Evolutionary conservation across 1,140 invertebrate genomes (phyloP).

Genomic region (Aphaenogaster floridana): DNA sequence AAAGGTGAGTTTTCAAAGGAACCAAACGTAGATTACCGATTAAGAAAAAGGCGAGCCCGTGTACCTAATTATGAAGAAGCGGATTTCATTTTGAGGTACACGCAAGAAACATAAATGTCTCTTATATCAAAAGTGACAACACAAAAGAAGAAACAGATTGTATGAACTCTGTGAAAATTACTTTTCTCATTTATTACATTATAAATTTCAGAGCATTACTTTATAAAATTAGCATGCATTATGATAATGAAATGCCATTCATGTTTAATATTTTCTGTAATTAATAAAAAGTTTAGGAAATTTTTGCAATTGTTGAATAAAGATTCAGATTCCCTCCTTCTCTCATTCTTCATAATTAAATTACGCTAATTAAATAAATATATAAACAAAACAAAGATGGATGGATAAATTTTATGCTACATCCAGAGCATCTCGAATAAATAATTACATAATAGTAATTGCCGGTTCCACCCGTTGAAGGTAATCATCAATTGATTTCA

Average conservation of each 20-base stretch:
- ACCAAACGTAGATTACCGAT: constrained; percentile 41
- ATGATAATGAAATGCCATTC: not conserved
- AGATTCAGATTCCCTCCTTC: not conserved
- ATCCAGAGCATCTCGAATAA: not conserved
- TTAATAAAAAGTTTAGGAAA: not conserved
- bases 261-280: not conserved
- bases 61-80: constrained; percentile 49
- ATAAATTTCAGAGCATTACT: not conserved
- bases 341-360: constrained; percentile 4
- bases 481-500: constrained; percentile 65
- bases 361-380: not conserved
- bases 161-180: constrained; percentile 6
- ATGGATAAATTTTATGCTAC: not conserved
- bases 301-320: not conserved
- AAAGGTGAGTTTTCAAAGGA: constrained; percentile 45
- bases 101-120: constrained; percentile 6
- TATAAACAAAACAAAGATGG: not conserved
- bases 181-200: not conserved
- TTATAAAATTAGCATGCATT: constrained; percentile 6
- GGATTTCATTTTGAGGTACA: constrained; percentile 27
- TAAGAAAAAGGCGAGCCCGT: constrained; percentile 47
- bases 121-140: not conserved
- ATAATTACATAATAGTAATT: constrained; percentile 56
- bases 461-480: constrained; percentile 3
- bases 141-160: not conserved